Evolutionary conservation across 1,140 invertebrate species (phyloP).

Genomic region (Anagrus nilaparvatae): DNA sequence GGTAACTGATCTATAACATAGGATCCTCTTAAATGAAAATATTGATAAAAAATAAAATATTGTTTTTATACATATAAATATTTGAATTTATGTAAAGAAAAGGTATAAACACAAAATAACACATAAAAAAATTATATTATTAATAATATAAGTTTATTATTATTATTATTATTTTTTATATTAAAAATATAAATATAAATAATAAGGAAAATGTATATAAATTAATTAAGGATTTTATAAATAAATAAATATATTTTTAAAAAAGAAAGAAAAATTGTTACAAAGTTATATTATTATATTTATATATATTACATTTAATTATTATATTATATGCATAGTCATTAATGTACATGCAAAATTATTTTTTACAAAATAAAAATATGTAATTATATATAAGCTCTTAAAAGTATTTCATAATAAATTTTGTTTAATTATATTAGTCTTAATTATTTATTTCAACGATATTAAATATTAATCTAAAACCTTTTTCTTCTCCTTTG

Average conservation of each 20-base stretch:
- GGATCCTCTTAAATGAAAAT: too few relatives aligned
- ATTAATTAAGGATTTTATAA: too few relatives aligned
- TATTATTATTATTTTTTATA: too few relatives aligned
- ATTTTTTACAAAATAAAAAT: slow-evolving; percentile 37
- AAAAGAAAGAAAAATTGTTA: slow-evolving; percentile 33
- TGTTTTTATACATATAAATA: too few relatives aligned
- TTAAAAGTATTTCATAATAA: slow-evolving; percentile 13
- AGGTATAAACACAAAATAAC: too few relatives aligned
- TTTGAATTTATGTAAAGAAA: too few relatives aligned
- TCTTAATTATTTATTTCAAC: slow-evolving; percentile 8
- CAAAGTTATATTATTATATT: slow-evolving; percentile 16
- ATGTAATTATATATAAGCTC: slow-evolving; percentile 14
- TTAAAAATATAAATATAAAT: too few relatives aligned
- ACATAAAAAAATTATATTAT: too few relatives aligned
- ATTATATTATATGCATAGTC: slow-evolving; percentile 33
- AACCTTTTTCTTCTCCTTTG: slow-evolving; percentile 22
- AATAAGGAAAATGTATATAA: slow-evolving; percentile 36
- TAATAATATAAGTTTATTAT: slow-evolving; percentile 10
- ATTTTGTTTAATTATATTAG: slow-evolving; percentile 25
- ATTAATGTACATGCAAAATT: slow-evolving; percentile 31
- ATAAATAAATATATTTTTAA: slow-evolving; percentile 30
- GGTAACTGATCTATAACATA: too few relatives aligned
- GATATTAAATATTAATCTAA: slow-evolving; percentile 13
- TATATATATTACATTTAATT: slow-evolving; percentile 23
- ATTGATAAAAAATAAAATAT: too few relatives aligned